A percentile compares a stretch with the other conserved stretches of the same genome.
Conservation (phyloP, 1,140 invertebrate species). For the Wiebesia pumilae region DNA sequence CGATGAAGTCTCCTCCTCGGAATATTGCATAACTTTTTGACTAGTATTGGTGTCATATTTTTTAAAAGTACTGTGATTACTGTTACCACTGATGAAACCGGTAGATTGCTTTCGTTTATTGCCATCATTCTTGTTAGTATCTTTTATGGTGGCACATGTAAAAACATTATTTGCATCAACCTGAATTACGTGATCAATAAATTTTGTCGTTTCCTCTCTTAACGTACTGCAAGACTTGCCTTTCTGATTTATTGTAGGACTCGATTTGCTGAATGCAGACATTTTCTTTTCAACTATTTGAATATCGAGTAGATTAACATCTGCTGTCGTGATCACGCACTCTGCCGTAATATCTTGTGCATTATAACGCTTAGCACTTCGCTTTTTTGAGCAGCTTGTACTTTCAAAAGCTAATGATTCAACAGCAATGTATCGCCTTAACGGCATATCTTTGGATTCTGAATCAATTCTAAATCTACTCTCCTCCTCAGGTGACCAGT, state of each 20-base stretch:
- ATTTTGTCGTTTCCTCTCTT: constrained; percentile 64
- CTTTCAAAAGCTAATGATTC: constrained; percentile 13
- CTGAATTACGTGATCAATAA: constrained; percentile 59
- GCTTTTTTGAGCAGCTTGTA: constrained; percentile 54
- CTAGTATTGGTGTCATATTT: constrained; percentile 66
- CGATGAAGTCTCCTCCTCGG: constrained; percentile 83
- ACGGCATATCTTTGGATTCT: constrained; percentile 60
- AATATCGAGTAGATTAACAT: constrained; percentile 46
- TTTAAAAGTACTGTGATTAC: constrained; percentile 64
- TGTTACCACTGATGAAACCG: constrained; percentile 54
- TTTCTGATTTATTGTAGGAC: constrained; percentile 62
- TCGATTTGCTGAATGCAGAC: constrained; percentile 56
- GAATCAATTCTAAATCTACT: constrained; percentile 66
- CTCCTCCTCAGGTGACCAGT: constrained; percentile 68
- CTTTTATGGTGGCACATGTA: neutral
- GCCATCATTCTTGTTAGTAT: neutral
- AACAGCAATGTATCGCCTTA: constrained; percentile 56
- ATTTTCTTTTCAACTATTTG: constrained; percentile 47
- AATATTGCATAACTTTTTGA: constrained; percentile 70
- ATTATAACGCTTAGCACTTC: constrained; percentile 54
- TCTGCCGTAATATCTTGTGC: neutral
- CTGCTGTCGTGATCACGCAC: neutral
- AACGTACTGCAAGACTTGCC: constrained; percentile 54
- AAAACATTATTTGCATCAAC: constrained; percentile 34
- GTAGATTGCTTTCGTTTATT: constrained; percentile 63